Percentiles rank a stretch among this genome's conserved stretches.
phyloP scores from a whole-genome alignment of 2,113 vertebrate genomes.

The Melanotaenia duboulayi region DNA sequence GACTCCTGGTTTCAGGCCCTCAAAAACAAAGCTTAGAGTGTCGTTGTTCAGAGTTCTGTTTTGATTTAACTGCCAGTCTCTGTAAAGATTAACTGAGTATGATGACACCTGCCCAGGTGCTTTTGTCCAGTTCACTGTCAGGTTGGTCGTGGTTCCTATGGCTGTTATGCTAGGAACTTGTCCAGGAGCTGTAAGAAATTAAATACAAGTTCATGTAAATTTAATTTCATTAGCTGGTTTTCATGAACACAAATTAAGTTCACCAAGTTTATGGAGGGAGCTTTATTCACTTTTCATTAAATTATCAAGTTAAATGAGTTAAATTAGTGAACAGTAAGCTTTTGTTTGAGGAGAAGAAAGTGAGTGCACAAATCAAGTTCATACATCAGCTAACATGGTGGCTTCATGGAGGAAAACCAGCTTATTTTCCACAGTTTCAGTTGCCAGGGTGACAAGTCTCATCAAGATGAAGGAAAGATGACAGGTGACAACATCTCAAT shows the following conservation, averaged over 20 bases:
- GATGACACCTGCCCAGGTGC: conserved; percentile 28
- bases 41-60: background rate
- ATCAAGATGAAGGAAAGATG: too few species aligned
- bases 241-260: background rate
- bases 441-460: too few species aligned
- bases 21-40: background rate
- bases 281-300: too few species aligned
- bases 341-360: too few species aligned
- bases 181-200: conserved; percentile 48
- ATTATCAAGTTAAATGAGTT: too few species aligned
- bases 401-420: too few species aligned
- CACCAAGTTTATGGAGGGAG: too few species aligned
- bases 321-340: too few species aligned
- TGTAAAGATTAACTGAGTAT: conserved; percentile 45
- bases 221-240: background rate
- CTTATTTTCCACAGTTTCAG: too few species aligned
- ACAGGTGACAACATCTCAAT: too few species aligned
- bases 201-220: background rate
- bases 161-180: conserved; percentile 19
- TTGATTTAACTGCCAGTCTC: fast-evolving
- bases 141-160: conserved; percentile 37
- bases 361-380: too few species aligned
- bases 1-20: conserved; percentile 34
- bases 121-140: conserved; percentile 57
- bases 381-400: too few species aligned